These are phyloP conservation scores for Noctua janthina DNA, from an alignment of 2,888 invertebrate genomes.

Conservation along the genomic window DNA sequence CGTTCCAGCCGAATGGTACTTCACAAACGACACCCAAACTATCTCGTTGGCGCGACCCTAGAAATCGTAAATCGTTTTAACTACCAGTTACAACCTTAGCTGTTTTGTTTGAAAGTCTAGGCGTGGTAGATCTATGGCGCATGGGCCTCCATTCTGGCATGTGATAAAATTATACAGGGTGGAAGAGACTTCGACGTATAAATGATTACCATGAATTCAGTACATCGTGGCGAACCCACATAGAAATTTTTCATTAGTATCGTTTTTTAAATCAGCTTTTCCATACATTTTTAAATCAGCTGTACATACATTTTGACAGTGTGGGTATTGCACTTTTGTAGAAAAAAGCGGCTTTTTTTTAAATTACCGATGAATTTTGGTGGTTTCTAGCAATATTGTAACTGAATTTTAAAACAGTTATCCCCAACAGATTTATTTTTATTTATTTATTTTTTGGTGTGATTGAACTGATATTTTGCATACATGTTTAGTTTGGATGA, in stretches of 20 bases:
- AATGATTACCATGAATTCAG: background rate
- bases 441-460: no score
- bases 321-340: background rate
- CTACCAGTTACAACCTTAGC: slow-evolving; percentile 46
- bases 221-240: background rate
- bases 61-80: slow-evolving; percentile 64
- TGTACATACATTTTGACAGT: background rate
- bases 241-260: background rate
- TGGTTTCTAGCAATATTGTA: background rate
- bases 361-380: background rate
- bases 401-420: no score
- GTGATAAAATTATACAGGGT: background rate
- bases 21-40: slow-evolving; percentile 95
- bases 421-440: no score
- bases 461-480: no score
- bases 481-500: no score
- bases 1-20: slow-evolving; percentile 94
- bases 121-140: background rate
- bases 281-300: background rate
- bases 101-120: slow-evolving; percentile 42
- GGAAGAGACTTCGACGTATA: background rate
- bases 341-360: background rate
- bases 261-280: background rate
- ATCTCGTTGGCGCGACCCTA: slow-evolving; percentile 93
- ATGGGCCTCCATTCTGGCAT: background rate